Percentiles rank a stretch among this genome's conserved stretches.
These are phyloP conservation scores for Frankliniella fusca DNA, from an alignment of 2,888 invertebrate species.

Conservation along the genomic window DNA sequence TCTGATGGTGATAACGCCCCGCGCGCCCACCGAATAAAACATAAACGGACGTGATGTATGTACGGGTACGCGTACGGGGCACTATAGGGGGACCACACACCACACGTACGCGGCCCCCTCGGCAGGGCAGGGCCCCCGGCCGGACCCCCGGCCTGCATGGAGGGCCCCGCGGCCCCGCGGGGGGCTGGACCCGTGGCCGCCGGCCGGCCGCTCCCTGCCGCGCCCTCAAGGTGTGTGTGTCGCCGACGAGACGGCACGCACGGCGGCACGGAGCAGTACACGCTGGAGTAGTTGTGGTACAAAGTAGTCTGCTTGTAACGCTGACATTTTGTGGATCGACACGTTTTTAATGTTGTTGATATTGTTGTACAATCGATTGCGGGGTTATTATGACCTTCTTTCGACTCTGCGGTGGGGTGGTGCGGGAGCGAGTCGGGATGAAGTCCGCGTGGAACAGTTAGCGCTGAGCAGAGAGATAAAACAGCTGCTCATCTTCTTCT, in stretches of 20 bases:
- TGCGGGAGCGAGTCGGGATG: too few species aligned
- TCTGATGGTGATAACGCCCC: constrained; percentile 6
- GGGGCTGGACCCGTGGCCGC: not conserved
- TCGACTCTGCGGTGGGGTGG: too few species aligned
- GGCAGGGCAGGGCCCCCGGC: not conserved
- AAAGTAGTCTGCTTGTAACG: too few species aligned
- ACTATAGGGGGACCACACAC: not conserved
- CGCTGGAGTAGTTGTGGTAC: not conserved
- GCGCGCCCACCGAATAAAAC: not conserved
- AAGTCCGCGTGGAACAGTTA: too few species aligned
- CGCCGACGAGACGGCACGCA: not conserved
- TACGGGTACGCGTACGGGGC: not conserved
- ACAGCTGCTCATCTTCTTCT: too few species aligned
- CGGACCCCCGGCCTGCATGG: too few species aligned
- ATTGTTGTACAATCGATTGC: too few species aligned
- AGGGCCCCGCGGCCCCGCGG: not conserved
- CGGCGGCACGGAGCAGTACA: not conserved
- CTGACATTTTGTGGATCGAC: too few species aligned
- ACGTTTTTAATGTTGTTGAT: too few species aligned
- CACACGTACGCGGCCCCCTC: not conserved
- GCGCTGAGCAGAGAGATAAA: too few species aligned
- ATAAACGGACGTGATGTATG: not conserved
- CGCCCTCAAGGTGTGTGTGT: not conserved
- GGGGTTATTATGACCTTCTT: too few species aligned
- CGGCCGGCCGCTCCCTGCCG: not conserved